Evolutionary conservation across 2,113 vertebrate genomes (phyloP).

Genomic region (Sminthopsis crassicaudata): DNA sequence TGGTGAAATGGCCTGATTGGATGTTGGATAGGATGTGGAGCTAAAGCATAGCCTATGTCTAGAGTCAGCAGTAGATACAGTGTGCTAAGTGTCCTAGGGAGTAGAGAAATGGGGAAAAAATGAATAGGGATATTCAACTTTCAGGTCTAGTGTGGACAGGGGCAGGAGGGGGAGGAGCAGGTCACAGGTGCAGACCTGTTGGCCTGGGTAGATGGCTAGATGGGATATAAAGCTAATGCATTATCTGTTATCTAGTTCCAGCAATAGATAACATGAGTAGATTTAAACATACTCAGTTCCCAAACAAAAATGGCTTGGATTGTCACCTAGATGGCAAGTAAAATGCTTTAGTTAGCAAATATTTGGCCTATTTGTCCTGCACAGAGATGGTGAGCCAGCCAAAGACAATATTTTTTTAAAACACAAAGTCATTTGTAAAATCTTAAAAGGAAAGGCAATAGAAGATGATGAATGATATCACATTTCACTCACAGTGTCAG

Average conservation of each 20-base stretch:
- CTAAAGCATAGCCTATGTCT: background rate
- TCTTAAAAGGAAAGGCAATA: background rate
- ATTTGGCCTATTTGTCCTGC: background rate
- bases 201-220: background rate
- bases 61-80: background rate
- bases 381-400: background rate
- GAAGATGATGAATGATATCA: background rate
- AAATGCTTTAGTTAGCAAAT: background rate
- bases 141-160: background rate
- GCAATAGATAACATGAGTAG: background rate
- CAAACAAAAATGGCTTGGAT: background rate
- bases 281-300: background rate
- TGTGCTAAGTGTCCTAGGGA: background rate
- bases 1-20: background rate
- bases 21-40: background rate
- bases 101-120: background rate
- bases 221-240: background rate
- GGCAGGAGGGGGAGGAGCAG: background rate
- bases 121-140: background rate
- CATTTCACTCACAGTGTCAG: too few relatives aligned
- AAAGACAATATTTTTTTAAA: background rate
- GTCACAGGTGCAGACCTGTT: background rate
- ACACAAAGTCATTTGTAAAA: background rate
- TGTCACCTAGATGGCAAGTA: background rate
- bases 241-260: background rate